Evolutionary conservation across 2,797 vertebrate species (phyloP).

Genomic region (Microhierax caerulescens): DNA sequence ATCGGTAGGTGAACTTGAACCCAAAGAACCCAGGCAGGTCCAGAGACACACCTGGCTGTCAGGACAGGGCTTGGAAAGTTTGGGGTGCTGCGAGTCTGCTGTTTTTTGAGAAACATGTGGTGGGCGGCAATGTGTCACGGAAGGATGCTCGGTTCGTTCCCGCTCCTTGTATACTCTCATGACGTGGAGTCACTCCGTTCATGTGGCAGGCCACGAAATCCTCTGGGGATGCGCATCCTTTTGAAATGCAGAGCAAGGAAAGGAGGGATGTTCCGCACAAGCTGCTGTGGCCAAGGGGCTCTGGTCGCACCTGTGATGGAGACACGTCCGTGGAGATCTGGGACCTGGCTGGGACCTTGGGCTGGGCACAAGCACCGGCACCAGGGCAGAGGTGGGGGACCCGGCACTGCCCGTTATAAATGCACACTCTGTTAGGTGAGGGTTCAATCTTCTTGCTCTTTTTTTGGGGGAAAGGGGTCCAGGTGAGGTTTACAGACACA

Average conservation of each 20-base stretch:
- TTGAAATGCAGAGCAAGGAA: not conserved
- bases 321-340: not conserved
- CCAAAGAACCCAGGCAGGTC: not conserved
- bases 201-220: not conserved
- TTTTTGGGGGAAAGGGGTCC: no score
- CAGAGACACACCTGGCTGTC: not conserved
- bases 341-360: not conserved
- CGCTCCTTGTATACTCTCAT: not conserved
- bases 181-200: not conserved
- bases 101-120: not conserved
- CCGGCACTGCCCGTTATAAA: not conserved
- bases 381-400: not conserved
- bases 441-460: not conserved
- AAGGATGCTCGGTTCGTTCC: not conserved
- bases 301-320: not conserved
- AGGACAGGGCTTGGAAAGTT: not conserved
- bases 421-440: not conserved
- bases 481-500: not conserved
- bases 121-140: not conserved
- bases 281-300: rapidly evolving
- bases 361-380: not conserved
- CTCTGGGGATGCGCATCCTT: not conserved
- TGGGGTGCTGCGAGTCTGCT: not conserved
- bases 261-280: not conserved
- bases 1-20: not conserved